Evolutionary conservation across 2,797 vertebrate genomes (phyloP), one percentile per base, ranked within the genome.

Genomic region (Brachyalestes nurse): DNA sequence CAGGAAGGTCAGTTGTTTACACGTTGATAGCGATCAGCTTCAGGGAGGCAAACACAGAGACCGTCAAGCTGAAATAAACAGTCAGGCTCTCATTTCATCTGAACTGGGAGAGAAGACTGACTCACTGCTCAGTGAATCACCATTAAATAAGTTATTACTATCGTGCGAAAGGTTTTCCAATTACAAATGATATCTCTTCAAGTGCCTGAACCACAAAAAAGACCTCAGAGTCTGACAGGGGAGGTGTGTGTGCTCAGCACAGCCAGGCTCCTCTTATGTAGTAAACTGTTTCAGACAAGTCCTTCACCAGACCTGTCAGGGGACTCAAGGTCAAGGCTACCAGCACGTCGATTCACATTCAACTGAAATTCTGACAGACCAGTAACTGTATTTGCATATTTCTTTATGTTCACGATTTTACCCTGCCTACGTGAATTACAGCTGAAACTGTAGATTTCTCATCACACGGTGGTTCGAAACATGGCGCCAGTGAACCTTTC

Each of bases 251-350:
- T 28, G 49, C 64, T 69, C 40, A 13, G 42, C 72, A 60, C 61
- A 42, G 49, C 10, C 23, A 62, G 0, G 23, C 10, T 4, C 38
- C 17, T 38, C 17, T 67, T 49, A 12, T 17, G 4, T 45, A 51
- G 14, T 49, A 49, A 16, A 21, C 69, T 17, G 47, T 28, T 53
- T 49, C 72, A 70, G 47, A 55, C 34, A 57, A 65, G 42, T 9
- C 42, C 45, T 10, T 2, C 62, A 19, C 51, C 64, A 70, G 66
- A 64, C 40, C 42, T 66, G 77, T 75, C 70, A 23, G 23, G 49
- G 51, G 51, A 19, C 23, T 78, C 72, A 84, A 79, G 49, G 79
- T 84, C 77, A 77, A 66, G 65, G 34, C 55, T 74, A 38, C 2
- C 9, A 13, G 17, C 34, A 19, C n/a, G 38, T 66, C 38, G 17